Evolutionary conservation across 1,140 invertebrate species (phyloP).

Genomic region (Agrypnia vestita): DNA sequence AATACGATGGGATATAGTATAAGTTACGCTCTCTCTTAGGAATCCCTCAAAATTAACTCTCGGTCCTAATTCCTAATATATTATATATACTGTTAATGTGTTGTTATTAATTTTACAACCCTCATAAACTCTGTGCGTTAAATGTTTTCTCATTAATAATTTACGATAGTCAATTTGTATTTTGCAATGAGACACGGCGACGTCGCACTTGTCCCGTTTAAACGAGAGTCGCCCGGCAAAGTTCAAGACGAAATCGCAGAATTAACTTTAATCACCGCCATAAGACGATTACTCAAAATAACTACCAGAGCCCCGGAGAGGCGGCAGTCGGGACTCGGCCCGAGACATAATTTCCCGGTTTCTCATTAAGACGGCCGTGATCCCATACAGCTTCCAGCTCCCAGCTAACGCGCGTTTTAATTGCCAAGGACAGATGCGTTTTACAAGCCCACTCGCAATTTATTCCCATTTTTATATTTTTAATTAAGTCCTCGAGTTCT

Average conservation of each 20-base stretch:
- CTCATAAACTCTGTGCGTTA: too few species aligned
- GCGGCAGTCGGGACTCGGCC: not conserved
- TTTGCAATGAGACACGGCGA: too few species aligned
- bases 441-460: conserved; percentile 56
- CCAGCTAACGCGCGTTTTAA: conserved; percentile 57
- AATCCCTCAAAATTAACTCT: too few species aligned
- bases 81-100: too few species aligned
- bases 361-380: conserved; percentile 56
- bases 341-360: conserved; percentile 55
- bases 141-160: too few species aligned
- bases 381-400: conserved; percentile 49
- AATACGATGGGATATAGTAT: too few species aligned
- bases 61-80: too few species aligned
- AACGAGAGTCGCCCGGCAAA: not conserved
- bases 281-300: conserved; percentile 31
- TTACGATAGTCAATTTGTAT: too few species aligned
- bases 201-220: too few species aligned
- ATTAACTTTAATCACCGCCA: conserved; percentile 25
- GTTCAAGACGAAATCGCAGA: not conserved
- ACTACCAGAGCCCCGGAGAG: not conserved
- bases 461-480: conserved; percentile 61
- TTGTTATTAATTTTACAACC: too few species aligned
- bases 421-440: conserved; percentile 60
- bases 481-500: conserved; percentile 56
- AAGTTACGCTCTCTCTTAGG: too few species aligned